Base-by-base conservation (phyloP, 2,113 vertebrate genomes). In the Glaucomys volans region DNA sequence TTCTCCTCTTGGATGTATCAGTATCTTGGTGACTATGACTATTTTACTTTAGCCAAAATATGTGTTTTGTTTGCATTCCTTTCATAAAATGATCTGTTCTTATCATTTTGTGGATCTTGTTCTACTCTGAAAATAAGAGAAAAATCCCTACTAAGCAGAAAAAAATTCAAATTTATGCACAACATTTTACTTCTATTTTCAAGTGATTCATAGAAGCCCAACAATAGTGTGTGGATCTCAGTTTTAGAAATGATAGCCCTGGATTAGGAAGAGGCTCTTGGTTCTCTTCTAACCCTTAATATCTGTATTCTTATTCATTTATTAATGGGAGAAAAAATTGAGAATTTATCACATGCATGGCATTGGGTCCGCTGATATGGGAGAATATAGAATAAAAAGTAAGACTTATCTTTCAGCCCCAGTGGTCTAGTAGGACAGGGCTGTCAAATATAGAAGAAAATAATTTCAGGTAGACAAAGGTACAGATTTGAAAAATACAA, bases 111-210 rank as follows among this genome's bases (percentile, higher is more conserved):
- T 74, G 64, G 44, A 57, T 75, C 24, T 71, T 66, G 13, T 26
- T 93, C 50, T 77, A 54, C 85, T 84, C 92, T 94, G 75, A 83
- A 92, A 90, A 76, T 75, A 37, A 13, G 16, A 59, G 32, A 79
- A 75, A 57, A 92, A 87, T 30, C 26, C 28, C 37, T 52, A 52
- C 5, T 64, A 81, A 35, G 44, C 7, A 74, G 87, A 95, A 87
- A 40, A 40, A 30, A 9, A 26, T 72, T 92, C 52, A 64, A 52
- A 88, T 89, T 75, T 76, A 74, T 47, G 22, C 2, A 54, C 22
- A 35, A 18, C 4, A 76, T 74, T 71, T 82, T 24, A 62, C 24
- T 8, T 62, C 26, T 62, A 28, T 62, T 62, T 62, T 87, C 32
- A 82, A 84, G 44, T 59, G 24, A 26, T 47, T 93, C 35, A 10